These are phyloP conservation scores for Scaptomyza hsui DNA, from an alignment of 1,140 invertebrate species.

Conservation along the genomic window DNA sequence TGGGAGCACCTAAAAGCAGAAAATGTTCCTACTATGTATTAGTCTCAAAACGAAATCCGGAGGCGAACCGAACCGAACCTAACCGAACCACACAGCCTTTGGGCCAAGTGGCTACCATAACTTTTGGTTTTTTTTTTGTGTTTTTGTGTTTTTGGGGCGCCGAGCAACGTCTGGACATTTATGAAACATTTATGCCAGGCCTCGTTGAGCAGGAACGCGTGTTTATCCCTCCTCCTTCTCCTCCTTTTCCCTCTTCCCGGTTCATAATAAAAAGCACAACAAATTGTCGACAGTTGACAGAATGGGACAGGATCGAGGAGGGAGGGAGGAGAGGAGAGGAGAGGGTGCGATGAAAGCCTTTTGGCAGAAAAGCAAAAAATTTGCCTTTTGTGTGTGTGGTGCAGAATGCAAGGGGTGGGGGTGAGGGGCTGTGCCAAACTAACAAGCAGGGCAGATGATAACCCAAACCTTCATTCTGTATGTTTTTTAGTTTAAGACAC, in stretches of 20 bases:
- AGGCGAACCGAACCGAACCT: background rate
- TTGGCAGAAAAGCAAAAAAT: constrained; percentile 16
- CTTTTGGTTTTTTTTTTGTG: constrained; percentile 31
- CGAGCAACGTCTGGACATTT: constrained; percentile 47
- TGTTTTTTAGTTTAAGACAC: constrained; percentile 16
- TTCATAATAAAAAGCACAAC: constrained; percentile 71
- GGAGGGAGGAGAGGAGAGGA: background rate
- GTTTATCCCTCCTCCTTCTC: background rate
- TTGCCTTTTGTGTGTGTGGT: constrained; percentile 51
- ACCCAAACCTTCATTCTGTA: background rate
- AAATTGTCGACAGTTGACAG: constrained; percentile 68
- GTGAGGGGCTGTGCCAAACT: background rate
- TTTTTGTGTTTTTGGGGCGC: constrained; percentile 20
- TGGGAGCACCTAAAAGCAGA: background rate
- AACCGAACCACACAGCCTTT: constrained; percentile 20
- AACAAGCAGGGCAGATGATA: constrained; percentile 16
- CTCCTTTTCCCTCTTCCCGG: background rate
- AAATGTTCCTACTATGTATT: background rate
- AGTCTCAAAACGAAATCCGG: background rate
- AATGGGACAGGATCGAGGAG: constrained; percentile 17
- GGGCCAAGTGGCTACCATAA: constrained; percentile 61
- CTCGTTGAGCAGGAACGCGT: constrained; percentile 26
- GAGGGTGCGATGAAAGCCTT: background rate
- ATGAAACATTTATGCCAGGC: constrained; percentile 75
- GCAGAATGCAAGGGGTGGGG: background rate